phyloP scores from a whole-genome alignment of 2,113 vertebrate species.

The Prunella fulvescens region DNA sequence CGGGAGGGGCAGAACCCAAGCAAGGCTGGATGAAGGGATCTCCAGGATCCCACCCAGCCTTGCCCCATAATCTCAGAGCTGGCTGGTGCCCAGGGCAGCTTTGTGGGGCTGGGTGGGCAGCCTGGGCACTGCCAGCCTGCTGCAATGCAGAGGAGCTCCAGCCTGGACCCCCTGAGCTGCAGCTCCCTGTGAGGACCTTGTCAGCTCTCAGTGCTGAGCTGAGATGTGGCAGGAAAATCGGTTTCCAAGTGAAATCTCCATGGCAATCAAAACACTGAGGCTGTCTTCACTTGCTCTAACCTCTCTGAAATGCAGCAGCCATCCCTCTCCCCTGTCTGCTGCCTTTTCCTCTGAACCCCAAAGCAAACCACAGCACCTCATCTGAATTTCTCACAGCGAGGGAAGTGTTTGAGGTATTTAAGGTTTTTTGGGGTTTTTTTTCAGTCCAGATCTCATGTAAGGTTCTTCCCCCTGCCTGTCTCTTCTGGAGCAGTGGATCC shows the following conservation, averaged over 20 bases:
- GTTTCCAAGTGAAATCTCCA: conserved; percentile 52
- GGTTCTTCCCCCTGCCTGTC: not conserved
- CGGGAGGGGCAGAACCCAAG: not conserved
- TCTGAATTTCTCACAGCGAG: not conserved
- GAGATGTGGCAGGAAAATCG: not conserved
- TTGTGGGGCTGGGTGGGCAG: not conserved
- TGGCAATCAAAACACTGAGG: conserved; percentile 26
- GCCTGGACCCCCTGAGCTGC: not conserved
- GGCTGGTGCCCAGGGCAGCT: not conserved
- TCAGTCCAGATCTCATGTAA: not conserved
- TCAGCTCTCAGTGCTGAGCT: not conserved
- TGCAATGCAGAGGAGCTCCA: not conserved
- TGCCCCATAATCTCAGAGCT: fast-evolving
- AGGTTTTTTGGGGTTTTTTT: fast-evolving
- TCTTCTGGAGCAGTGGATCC: not conserved
- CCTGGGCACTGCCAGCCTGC: not conserved
- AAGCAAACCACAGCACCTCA: not conserved
- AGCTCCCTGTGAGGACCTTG: not conserved
- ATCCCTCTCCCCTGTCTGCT: not conserved
- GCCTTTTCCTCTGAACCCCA: not conserved
- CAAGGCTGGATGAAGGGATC: not conserved
- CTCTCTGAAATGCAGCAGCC: not conserved
- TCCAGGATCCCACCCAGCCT: not conserved
- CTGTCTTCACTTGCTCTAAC: not conserved
- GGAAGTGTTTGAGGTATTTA: not conserved